Evolutionary conservation across 2,113 vertebrate genomes (phyloP).

Genomic region (Dipodomys merriami): DNA sequence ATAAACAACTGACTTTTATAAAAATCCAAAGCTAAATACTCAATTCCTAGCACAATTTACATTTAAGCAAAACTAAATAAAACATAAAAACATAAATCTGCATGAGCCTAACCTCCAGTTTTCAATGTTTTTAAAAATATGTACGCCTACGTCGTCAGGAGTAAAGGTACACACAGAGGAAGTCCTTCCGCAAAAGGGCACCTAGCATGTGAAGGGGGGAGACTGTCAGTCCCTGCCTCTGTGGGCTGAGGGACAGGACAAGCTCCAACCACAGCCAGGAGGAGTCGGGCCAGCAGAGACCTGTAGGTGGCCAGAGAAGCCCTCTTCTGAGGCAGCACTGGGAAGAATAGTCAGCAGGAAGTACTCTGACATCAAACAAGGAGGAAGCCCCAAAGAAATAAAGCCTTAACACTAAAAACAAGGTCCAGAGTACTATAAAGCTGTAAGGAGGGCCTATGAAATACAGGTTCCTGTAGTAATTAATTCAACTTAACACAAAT

Average conservation of each 20-base stretch:
- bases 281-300: background rate
- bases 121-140: background rate
- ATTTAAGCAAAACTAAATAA: background rate
- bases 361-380: background rate
- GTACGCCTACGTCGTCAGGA: background rate
- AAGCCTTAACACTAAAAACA: slow-evolving; percentile 47
- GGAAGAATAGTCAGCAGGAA: background rate
- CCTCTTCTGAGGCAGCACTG: background rate
- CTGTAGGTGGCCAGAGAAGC: background rate
- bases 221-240: background rate
- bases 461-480: background rate
- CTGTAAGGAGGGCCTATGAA: background rate
- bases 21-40: background rate
- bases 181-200: background rate
- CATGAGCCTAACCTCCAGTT: background rate
- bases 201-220: background rate
- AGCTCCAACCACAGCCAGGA: background rate
- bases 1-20: background rate
- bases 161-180: background rate
- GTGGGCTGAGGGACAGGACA: background rate
- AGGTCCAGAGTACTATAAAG: slow-evolving; percentile 14
- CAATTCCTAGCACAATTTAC: background rate
- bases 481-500: slow-evolving; percentile 12
- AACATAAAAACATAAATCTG: background rate
- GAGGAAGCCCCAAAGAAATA: slow-evolving; percentile 49